A percentile compares a stretch with the other conserved stretches of the same genome.
phyloP scores from a whole-genome alignment of 2,888 invertebrate species.

The Macrophya annulata region DNA sequence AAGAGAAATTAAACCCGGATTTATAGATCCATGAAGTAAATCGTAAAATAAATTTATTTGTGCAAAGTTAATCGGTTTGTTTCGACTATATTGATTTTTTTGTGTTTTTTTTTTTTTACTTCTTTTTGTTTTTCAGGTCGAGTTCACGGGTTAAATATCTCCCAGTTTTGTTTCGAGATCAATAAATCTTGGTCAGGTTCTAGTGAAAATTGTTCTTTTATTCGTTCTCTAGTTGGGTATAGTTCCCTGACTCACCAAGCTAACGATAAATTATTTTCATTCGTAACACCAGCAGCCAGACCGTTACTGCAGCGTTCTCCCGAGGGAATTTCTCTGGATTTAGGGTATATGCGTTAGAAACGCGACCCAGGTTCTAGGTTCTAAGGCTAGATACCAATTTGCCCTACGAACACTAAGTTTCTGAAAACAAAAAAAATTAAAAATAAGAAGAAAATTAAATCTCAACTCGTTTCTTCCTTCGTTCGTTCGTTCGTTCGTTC shows the following conservation, averaged over 20 bases:
- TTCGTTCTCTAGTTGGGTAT: neutral
- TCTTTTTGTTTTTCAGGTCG: neutral
- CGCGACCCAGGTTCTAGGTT: neutral
- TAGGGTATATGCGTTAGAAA: neutral
- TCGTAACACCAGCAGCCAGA: neutral
- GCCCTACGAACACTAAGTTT: constrained; percentile 22
- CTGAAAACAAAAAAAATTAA: neutral
- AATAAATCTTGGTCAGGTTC: constrained; percentile 36
- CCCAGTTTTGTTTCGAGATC: constrained; percentile 31
- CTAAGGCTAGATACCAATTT: constrained; percentile 24
- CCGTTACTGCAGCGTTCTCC: neutral
- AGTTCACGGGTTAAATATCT: constrained; percentile 39
- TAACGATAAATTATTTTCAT: constrained; percentile 43
- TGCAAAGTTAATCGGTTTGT: constrained; percentile 9
- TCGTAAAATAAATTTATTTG: neutral
- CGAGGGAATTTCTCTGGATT: neutral
- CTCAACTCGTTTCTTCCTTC: neutral
- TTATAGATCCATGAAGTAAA: neutral
- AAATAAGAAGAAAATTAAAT: neutral
- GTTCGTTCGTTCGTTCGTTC: neutral
- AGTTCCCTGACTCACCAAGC: neutral
- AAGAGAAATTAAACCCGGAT: neutral
- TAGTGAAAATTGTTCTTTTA: neutral
- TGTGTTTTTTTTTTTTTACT: neutral
- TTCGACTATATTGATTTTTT: constrained; percentile 6